Evolutionary conservation across 2,888 invertebrate genomes (phyloP).

Genomic region (Ormyrus labotus): DNA sequence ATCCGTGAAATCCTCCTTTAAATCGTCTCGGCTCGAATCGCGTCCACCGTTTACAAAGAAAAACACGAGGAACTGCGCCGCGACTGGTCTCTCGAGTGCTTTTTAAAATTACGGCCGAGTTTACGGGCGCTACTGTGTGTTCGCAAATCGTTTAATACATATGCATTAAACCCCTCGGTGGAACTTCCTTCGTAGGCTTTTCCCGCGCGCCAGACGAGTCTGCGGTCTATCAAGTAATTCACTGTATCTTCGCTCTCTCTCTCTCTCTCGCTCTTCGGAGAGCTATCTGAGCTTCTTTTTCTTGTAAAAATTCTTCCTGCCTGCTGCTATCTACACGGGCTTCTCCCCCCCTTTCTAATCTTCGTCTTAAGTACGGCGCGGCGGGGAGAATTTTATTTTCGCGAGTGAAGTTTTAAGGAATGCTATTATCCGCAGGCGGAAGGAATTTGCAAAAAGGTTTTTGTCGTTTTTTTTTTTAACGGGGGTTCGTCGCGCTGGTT

Average conservation of each 20-base stretch:
- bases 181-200: slow-evolving; percentile 46
- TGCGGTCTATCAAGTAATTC: slow-evolving; percentile 46
- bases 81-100: slow-evolving; percentile 29
- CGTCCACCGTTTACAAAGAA: background rate
- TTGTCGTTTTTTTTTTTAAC: too few relatives aligned
- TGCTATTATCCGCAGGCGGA: too few relatives aligned
- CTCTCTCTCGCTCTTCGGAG: slow-evolving; percentile 7
- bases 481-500: too few relatives aligned
- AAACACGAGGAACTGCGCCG: background rate
- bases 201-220: slow-evolving; percentile 45
- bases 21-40: too few relatives aligned
- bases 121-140: background rate
- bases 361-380: too few relatives aligned
- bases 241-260: background rate
- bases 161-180: slow-evolving; percentile 38
- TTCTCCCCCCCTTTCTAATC: background rate
- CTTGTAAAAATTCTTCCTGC: slow-evolving; percentile 15
- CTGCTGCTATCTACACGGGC: background rate
- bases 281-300: slow-evolving; percentile 1
- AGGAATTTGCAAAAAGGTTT: too few relatives aligned
- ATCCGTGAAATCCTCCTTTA: too few relatives aligned
- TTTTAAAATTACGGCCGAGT: slow-evolving; percentile 28
- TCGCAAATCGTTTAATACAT: slow-evolving; percentile 48
- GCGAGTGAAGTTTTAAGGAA: too few relatives aligned
- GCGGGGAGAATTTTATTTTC: too few relatives aligned